Base-by-base conservation (phyloP, 1,140 invertebrate species). In the Calephelis virginiensis region DNA sequence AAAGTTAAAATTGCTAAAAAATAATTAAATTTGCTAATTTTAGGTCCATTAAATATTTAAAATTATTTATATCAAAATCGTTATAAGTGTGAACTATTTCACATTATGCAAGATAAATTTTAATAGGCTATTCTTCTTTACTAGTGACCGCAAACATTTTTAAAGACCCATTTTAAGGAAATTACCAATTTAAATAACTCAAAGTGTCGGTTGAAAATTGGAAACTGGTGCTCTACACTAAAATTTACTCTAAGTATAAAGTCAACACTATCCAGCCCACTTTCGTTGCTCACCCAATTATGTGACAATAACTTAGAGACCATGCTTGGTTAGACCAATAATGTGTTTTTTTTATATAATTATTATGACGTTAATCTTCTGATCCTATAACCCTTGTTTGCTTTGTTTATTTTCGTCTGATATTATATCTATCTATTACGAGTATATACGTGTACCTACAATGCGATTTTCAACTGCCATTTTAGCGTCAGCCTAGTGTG, bases 231-330 rank as follows among this genome's bases (percentile, higher is more conserved):
- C 14, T 53, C 17, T 53, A 53, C 13, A 11, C 7, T 28, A 28
- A 53, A 8, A 1, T 28, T 11, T 53, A 53, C 17, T 53, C 50
- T 17, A 53, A 11, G 50, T 13, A 17, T 17, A 14, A 17, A 17
- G 7, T 9, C 40, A 43, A 43, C 5, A 43, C 40, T 8, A 43
- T 43, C 6, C n/a, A 61, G 40, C 50, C 61, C 56, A 69, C 73
- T 75, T 75, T 75, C 73, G 67, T 67, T 61, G 14, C n/a, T 64
- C 50, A 60, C 38, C 64, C 61, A 66, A 63, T 62, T 67, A 56
- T 68, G 48, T 68, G 63, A 68, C 71, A 68, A 73, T 70, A 40
- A 56, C 14, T 17, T 56, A 17, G 50, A 17, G 10, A 17, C 13
- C 14, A 56, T 56, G 14, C 50, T 56, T 56, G 50, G 50, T 56